These are phyloP conservation scores for Alethe castanea DNA, from an alignment of 2,113 vertebrate species.

Conservation along the genomic window DNA sequence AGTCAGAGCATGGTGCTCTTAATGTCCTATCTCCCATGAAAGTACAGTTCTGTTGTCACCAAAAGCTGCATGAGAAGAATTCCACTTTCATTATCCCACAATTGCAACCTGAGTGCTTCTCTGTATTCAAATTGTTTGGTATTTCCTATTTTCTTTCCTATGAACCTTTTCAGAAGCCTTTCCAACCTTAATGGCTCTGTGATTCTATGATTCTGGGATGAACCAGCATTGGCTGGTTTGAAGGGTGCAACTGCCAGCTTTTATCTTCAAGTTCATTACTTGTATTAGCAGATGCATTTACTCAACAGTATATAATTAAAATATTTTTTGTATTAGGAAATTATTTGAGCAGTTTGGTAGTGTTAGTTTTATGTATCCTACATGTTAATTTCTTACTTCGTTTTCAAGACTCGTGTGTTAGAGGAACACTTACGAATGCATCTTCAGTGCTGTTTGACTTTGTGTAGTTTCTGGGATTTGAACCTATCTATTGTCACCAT, in stretches of 20 bases:
- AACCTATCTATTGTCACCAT: constrained; percentile 80
- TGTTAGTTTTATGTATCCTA: not conserved
- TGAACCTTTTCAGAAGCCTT: not conserved
- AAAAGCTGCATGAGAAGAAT: not conserved
- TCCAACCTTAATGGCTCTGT: not conserved
- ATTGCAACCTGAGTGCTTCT: not conserved
- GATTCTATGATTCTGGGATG: not conserved
- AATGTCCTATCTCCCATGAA: not conserved
- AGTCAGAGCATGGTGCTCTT: not conserved
- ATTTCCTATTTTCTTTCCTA: not conserved
- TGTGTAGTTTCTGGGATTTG: constrained; percentile 86
- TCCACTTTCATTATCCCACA: not conserved
- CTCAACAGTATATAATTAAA: not conserved
- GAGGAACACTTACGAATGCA: constrained; percentile 93
- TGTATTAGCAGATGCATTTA: not conserved
- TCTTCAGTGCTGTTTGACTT: constrained; percentile 89
- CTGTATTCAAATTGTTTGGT: not conserved
- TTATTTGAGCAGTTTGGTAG: not conserved
- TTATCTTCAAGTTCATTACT: not conserved
- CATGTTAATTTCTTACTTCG: not conserved
- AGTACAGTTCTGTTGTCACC: not conserved
- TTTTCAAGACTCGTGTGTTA: constrained; percentile 66
- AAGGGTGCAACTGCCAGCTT: not conserved
- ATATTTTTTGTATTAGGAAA: not conserved
- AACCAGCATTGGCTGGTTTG: not conserved